Base-by-base conservation (phyloP, 2,797 vertebrate species). In the Anableps anableps region DNA sequence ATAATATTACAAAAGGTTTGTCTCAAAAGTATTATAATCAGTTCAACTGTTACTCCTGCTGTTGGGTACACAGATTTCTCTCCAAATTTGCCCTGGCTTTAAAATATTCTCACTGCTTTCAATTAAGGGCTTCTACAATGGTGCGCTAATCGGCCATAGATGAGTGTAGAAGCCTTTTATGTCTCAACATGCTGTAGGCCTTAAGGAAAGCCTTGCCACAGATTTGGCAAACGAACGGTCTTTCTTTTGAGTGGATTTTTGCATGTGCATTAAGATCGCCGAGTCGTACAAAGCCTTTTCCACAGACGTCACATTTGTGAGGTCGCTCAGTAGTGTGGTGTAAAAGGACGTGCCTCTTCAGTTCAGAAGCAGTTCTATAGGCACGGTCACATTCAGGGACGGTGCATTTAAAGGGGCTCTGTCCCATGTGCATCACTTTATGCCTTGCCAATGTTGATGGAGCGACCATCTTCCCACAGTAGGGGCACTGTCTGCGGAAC, bases 351-450 rank as follows among this genome's bases (percentile, higher is more conserved):
- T 94, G 93, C 10, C 48, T 89, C 81, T 90, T 94, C 72, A 89
- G 80, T 34, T 94, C 93, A 0, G 85, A 9, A 0, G 58, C 64
- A 2, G 93, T 91, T 79, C 89, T 82, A 80, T 89, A 94, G 66
- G 45, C 3, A 55, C 80, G 89, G 23, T 90, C 79, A 0, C 93
- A 94, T 0, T 86, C 90, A 0, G 85, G 45, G n/a, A 53, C 23
- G 0, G 79, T 80, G 82, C 93, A 94, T 72, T 91, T 90, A 17
- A 85, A 91, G 29, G 93, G 92, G 31, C 55, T 93, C 83, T 93
- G 85, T 34, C 92, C 92, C 0, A 87, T 91, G 26, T 94, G 93
- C 45, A 93, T 92, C 34, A 94, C 23, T 47, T 86, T 90, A 6
- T 94, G 93, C 64, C 92, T 75, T 0, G 70, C 53, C 9, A 94